These are phyloP conservation scores for Xestoiulus laeticollis DNA, from an alignment of 2,888 invertebrate species.

Conservation along the genomic window DNA sequence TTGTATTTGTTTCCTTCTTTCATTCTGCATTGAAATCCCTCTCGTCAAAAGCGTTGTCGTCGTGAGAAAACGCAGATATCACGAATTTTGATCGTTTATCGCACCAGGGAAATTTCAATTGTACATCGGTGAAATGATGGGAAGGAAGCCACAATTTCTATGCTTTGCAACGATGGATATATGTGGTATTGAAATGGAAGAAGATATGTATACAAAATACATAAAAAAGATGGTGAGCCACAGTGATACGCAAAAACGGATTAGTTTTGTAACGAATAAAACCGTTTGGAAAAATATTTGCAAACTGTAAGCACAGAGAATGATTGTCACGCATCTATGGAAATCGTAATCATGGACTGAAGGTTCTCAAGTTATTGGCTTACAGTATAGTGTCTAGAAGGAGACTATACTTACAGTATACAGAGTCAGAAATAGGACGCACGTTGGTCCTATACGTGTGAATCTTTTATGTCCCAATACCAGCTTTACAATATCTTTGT, in stretches of 20 bases:
- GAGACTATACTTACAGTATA: no score
- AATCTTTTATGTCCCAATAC: not conserved
- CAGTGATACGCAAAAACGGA: constrained; percentile 26
- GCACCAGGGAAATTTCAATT: constrained; percentile 26
- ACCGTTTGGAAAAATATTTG: not conserved
- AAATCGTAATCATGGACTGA: not conserved
- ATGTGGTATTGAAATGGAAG: not conserved
- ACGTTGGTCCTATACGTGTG: not conserved
- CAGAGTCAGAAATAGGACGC: not conserved
- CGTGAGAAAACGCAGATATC: constrained; percentile 26
- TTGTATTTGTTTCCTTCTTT: constrained; percentile 26
- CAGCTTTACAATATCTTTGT: not conserved
- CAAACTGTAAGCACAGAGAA: not conserved
- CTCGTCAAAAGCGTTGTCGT: constrained; percentile 26
- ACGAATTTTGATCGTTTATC: constrained; percentile 15
- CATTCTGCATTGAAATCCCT: constrained; percentile 14
- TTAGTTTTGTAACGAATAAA: constrained; percentile 26
- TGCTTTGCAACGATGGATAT: not conserved
- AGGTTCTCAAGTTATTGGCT: not conserved
- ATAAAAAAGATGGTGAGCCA: not conserved
- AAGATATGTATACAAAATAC: not conserved
- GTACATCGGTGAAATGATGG: constrained; percentile 26
- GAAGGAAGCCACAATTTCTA: constrained; percentile 26
- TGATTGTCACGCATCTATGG: not conserved
- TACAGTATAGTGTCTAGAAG: not conserved